Conservation (phyloP, 2,113 vertebrate genomes). For the Pogona vitticeps region DNA sequence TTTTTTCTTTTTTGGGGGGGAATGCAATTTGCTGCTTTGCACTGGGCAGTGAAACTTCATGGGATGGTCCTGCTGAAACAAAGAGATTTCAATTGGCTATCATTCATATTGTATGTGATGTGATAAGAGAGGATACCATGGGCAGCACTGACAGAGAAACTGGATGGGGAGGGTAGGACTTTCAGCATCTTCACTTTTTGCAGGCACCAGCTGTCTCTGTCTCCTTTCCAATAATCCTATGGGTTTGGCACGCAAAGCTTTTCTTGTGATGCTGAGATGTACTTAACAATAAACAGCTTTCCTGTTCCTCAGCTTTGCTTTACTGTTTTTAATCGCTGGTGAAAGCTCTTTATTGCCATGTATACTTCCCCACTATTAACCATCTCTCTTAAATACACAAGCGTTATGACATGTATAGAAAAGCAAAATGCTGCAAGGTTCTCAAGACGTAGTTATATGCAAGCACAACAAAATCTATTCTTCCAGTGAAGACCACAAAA, state of each 20-base stretch:
- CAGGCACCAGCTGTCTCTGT: neutral
- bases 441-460: conserved; percentile 12
- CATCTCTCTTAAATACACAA: conserved; percentile 58
- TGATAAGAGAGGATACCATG: neutral
- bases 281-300: conserved; percentile 61
- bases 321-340: conserved; percentile 61
- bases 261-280: neutral
- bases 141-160: neutral
- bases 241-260: conserved; percentile 47
- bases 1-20: neutral
- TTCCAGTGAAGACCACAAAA: conserved; percentile 22
- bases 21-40: neutral
- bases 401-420: conserved; percentile 37
- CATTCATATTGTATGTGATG: no score
- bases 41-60: neutral
- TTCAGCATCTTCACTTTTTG: neutral
- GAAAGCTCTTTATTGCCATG: conserved; percentile 65
- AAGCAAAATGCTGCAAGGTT: conserved; percentile 37
- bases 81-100: neutral
- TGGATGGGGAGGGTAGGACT: neutral
- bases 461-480: conserved; percentile 54
- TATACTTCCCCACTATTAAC: conserved; percentile 47
- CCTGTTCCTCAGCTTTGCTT: conserved; percentile 57
- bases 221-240: conserved; percentile 31
- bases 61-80: neutral